Conservation (phyloP, 2,113 vertebrate species). For the Pyrgilauda ruficollis region DNA sequence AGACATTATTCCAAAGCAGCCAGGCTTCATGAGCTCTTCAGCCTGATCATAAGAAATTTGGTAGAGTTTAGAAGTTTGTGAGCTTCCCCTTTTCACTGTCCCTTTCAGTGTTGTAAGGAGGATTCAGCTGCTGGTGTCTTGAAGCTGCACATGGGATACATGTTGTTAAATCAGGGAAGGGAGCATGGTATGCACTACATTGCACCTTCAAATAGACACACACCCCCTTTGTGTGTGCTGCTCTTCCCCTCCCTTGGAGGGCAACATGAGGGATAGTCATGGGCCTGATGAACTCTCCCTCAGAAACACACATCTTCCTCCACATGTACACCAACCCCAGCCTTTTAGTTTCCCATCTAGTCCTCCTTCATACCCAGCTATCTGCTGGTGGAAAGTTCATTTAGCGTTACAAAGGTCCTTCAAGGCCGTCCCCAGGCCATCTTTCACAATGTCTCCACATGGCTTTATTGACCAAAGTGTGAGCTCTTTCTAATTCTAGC, state of each 20-base stretch:
- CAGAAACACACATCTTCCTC: not conserved
- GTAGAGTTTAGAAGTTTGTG: not conserved
- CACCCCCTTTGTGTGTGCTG: not conserved
- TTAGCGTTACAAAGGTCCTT: not conserved
- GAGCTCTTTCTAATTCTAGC: constrained; percentile 2
- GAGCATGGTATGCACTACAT: accelerated
- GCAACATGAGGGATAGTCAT: accelerated
- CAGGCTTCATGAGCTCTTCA: not conserved
- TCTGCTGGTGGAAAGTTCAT: not conserved
- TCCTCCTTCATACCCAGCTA: not conserved
- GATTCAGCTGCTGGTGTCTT: not conserved
- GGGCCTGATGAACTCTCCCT: not conserved
- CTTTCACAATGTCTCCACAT: not conserved
- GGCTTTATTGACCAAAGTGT: not conserved
- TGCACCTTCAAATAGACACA: not conserved
- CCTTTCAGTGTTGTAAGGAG: not conserved
- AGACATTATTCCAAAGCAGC: not conserved
- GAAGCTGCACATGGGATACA: not conserved
- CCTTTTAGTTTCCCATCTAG: not conserved
- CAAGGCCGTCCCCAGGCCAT: not conserved
- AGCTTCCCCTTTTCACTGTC: not conserved
- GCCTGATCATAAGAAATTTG: not conserved
- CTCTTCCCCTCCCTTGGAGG: not conserved
- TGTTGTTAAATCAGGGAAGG: not conserved
- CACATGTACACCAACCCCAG: accelerated